These are phyloP conservation scores for Cyphomyrus plagiostoma DNA, from an alignment of 2,113 vertebrate genomes.

Conservation along the genomic window DNA sequence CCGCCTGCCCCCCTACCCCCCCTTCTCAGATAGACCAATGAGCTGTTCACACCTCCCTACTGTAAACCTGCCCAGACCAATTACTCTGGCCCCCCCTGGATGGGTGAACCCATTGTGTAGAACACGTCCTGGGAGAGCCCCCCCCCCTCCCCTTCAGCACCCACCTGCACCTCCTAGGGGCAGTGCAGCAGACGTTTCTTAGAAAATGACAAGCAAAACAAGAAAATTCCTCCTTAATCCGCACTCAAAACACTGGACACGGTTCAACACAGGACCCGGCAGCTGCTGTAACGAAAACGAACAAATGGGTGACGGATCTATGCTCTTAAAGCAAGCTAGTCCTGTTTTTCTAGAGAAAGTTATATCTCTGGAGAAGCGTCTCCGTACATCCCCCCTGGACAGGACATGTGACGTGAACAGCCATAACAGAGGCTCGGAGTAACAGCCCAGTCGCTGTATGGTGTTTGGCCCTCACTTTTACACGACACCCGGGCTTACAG, in stretches of 20 bases:
- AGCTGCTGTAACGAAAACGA: slow-evolving; percentile 20
- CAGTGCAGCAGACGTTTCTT: slow-evolving; percentile 5
- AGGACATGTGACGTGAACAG: not conserved
- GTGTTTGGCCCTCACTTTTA: not conserved
- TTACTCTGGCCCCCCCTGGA: slow-evolving; percentile 39
- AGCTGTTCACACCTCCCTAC: slow-evolving; percentile 62
- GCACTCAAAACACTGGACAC: slow-evolving; percentile 22
- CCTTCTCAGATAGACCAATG: slow-evolving; percentile 33
- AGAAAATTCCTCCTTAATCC: slow-evolving; percentile 14
- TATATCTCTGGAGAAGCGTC: not conserved
- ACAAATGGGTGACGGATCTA: not conserved
- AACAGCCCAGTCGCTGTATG: not conserved
- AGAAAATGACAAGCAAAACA: slow-evolving; percentile 27
- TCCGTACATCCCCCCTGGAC: not conserved
- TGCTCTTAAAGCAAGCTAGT: not conserved
- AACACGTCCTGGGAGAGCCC: slow-evolving; percentile 37
- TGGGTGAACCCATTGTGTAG: slow-evolving; percentile 37
- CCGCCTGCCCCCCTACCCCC: slow-evolving; percentile 7
- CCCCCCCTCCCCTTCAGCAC: slow-evolving; percentile 30
- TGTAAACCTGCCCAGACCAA: slow-evolving; percentile 70
- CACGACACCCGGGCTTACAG: not conserved
- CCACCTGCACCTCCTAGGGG: slow-evolving; percentile 31
- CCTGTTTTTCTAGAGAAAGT: slow-evolving; percentile 3
- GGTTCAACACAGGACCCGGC: not conserved
- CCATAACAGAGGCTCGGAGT: not conserved